A percentile compares a stretch with the other conserved stretches of the same genome.
These are phyloP conservation scores for Nematolebias whitei DNA, from an alignment of 2,113 vertebrate genomes.

Conservation along the genomic window DNA sequence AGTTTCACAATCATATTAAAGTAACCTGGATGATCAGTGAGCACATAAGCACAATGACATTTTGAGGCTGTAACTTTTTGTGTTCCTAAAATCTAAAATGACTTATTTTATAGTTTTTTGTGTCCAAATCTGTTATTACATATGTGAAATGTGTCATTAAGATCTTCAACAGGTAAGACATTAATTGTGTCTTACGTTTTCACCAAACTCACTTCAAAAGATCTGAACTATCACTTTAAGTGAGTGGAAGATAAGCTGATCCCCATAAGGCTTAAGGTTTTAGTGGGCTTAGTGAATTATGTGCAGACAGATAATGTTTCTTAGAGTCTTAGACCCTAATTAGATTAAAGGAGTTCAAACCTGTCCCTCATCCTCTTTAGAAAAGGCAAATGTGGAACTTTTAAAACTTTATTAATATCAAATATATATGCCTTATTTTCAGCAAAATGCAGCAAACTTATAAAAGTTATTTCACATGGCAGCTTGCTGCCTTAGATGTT, in stretches of 20 bases:
- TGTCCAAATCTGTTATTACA: no score
- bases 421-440: not conserved
- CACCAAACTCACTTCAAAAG: no score
- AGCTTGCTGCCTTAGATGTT: not conserved
- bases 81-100: not conserved
- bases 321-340: not conserved
- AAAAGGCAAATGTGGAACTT: slow-evolving; percentile 2
- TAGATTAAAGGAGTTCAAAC: not conserved
- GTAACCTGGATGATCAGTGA: not conserved
- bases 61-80: not conserved
- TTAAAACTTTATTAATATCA: not conserved
- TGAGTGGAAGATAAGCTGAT: no score
- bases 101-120: no score
- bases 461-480: no score
- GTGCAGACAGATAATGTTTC: not conserved
- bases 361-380: not conserved
- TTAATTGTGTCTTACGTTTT: no score
- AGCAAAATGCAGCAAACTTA: no score
- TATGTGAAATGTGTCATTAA: no score
- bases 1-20: not conserved
- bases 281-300: not conserved
- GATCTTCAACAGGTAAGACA: no score
- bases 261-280: no score
- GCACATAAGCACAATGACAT: no score
- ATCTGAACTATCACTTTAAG: no score